Conservation (phyloP, 2,113 vertebrate genomes). For the Scolopax mira region DNA sequence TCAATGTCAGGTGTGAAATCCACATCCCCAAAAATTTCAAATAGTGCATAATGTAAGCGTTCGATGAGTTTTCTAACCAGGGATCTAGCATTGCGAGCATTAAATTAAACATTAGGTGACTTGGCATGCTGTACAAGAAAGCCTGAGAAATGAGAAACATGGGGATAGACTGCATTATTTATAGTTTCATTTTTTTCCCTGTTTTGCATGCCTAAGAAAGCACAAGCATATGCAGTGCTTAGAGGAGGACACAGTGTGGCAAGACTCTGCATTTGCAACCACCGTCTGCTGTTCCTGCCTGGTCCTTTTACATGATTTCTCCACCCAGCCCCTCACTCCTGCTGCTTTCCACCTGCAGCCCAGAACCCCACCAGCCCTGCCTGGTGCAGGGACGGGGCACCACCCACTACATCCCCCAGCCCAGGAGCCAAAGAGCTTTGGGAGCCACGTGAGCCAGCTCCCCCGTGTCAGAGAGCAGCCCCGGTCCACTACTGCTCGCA, state of each 20-base stretch:
- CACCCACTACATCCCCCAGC: not conserved
- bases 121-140: not conserved
- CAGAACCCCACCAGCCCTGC: not conserved
- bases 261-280: not conserved
- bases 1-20: not conserved
- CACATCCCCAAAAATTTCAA: not conserved
- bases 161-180: slow-evolving; percentile 7
- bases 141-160: not conserved
- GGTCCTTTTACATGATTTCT: rapidly evolving
- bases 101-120: slow-evolving; percentile 17
- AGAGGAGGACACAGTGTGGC: slow-evolving; percentile 38
- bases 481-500: not conserved
- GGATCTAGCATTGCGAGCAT: not conserved
- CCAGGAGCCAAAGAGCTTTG: rapidly evolving
- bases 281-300: not conserved
- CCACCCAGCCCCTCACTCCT: not conserved
- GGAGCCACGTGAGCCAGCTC: not conserved
- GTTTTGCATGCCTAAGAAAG: not conserved
- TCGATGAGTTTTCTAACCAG: not conserved
- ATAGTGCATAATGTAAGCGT: not conserved
- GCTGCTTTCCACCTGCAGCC: not conserved
- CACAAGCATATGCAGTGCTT: not conserved
- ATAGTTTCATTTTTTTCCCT: not conserved
- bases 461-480: rapidly evolving
- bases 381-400: rapidly evolving